phyloP scores from a whole-genome alignment of 2,113 vertebrate genomes.

The Oreochromis niloticus region DNA sequence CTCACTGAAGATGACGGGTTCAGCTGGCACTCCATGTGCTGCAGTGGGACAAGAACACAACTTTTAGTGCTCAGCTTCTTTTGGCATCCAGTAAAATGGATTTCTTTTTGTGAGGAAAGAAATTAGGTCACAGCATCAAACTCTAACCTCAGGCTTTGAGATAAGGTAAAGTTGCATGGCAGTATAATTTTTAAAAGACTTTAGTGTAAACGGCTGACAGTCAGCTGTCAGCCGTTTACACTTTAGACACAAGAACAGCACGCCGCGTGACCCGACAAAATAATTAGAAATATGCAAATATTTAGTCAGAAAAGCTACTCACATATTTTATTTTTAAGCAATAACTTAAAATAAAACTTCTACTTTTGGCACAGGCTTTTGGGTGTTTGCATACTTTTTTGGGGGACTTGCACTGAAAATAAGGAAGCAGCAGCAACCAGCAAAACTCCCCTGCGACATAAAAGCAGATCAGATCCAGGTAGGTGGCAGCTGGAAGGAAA shows the following conservation, averaged over 20 bases:
- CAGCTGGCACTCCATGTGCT: slow-evolving; percentile 29
- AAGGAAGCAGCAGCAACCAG: neutral
- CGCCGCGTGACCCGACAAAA: neutral
- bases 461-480: neutral
- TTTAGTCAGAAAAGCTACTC: neutral
- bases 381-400: neutral
- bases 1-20: slow-evolving; percentile 67
- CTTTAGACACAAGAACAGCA: neutral
- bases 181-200: slow-evolving; percentile 1
- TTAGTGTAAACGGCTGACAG: neutral
- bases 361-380: neutral
- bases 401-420: neutral
- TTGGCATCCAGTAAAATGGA: neutral
- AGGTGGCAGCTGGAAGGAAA: slow-evolving; percentile 3
- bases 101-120: neutral
- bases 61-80: slow-evolving; percentile 1
- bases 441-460: neutral
- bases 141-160: slow-evolving; percentile 18
- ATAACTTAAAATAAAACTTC: neutral
- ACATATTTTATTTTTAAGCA: neutral
- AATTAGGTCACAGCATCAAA: slow-evolving; percentile 35
- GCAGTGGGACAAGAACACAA: neutral
- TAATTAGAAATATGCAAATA: neutral
- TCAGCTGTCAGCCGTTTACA: neutral
- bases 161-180: slow-evolving; percentile 14